phyloP scores from a whole-genome alignment of 2,888 invertebrate genomes.

The Sphinx pinastri region DNA sequence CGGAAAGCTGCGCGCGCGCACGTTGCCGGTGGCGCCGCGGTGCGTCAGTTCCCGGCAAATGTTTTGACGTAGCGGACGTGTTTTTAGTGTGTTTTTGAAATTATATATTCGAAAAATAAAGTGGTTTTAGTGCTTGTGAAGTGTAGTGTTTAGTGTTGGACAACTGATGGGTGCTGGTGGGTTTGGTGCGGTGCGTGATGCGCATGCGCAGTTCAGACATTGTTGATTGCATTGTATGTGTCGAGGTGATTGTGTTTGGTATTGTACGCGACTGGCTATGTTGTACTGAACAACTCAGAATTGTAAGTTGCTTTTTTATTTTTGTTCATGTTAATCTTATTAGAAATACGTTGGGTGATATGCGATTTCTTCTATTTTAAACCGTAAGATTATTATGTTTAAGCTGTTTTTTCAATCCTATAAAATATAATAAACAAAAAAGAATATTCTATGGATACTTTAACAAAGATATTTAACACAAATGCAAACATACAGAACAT shows the following conservation, averaged over 20 bases:
- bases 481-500: no score
- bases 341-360: not conserved
- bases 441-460: no score
- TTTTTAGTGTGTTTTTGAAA: conserved; percentile 25
- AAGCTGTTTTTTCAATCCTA: no score
- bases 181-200: conserved; percentile 24
- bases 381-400: no score
- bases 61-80: conserved; percentile 40
- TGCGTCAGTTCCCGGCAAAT: conserved; percentile 57
- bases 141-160: conserved; percentile 38
- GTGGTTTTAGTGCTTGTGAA: conserved; percentile 33
- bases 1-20: conserved; percentile 44
- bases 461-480: no score
- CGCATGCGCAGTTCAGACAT: conserved; percentile 27
- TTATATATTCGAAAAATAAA: conserved; percentile 12
- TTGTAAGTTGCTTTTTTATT: not conserved
- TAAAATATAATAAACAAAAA: no score
- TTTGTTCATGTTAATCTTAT: not conserved
- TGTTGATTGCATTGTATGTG: conserved; percentile 30
- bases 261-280: conserved; percentile 31
- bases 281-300: not conserved
- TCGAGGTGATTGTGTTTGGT: conserved; percentile 35
- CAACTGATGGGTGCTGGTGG: conserved; percentile 24
- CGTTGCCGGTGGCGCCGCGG: conserved; percentile 44
- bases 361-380: not conserved